A percentile compares a stretch with the other conserved stretches of the same genome.
phyloP scores from a whole-genome alignment of 2,113 vertebrate genomes.

The Onychostruthus taczanowskii region DNA sequence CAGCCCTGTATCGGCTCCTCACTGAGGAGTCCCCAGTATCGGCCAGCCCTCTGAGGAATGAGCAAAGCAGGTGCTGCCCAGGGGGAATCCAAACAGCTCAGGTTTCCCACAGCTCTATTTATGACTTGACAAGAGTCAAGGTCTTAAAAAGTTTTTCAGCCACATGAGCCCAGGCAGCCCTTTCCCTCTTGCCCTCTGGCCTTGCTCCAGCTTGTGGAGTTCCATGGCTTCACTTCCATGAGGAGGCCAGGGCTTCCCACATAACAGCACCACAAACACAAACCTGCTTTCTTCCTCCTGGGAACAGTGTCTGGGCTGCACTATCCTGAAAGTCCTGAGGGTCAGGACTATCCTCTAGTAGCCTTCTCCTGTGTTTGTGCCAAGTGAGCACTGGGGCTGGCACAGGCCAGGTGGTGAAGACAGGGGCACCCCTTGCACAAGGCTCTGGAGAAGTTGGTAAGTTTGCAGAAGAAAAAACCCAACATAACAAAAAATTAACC shows the following conservation, averaged over 20 bases:
- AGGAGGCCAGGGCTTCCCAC: background rate
- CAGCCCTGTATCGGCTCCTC: accelerated
- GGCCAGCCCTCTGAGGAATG: background rate
- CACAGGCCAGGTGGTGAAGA: background rate
- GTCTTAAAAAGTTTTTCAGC: background rate
- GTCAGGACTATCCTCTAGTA: background rate
- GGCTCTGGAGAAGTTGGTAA: background rate
- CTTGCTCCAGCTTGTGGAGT: background rate
- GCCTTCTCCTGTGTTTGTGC: background rate
- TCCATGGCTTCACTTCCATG: background rate
- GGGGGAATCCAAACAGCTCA: background rate
- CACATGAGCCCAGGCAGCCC: background rate
- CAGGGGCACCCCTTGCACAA: accelerated
- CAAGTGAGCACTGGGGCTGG: background rate
- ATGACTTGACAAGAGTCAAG: background rate
- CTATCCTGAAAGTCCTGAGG: background rate
- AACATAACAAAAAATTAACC: background rate
- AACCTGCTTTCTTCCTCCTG: background rate
- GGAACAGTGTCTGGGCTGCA: background rate
- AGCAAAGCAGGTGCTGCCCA: background rate
- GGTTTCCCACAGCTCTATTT: background rate
- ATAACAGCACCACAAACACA: background rate
- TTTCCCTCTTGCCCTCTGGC: background rate
- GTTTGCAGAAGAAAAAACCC: background rate
- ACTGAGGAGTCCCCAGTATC: background rate